These are phyloP conservation scores for Scolopax mira DNA, from an alignment of 2,113 vertebrate species.

Conservation along the genomic window DNA sequence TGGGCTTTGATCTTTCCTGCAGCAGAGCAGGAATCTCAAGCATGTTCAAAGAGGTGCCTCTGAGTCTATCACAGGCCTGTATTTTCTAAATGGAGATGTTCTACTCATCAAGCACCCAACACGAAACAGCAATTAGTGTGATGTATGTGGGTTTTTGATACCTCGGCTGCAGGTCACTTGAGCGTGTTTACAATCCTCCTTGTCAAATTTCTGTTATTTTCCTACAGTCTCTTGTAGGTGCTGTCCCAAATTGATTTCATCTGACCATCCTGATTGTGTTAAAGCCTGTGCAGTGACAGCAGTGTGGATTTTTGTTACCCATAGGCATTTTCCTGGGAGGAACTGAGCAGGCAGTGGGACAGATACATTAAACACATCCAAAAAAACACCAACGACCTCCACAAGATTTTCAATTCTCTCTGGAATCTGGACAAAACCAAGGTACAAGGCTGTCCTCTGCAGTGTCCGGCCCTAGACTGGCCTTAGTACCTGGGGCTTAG, in stretches of 20 bases:
- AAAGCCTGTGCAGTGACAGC: background rate
- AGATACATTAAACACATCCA: slow-evolving; percentile 81
- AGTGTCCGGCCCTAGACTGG: background rate
- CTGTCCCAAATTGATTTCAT: rapidly evolving
- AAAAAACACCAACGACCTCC: slow-evolving; percentile 77
- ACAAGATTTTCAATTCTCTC: slow-evolving; percentile 86
- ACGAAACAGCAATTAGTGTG: background rate
- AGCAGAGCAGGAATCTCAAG: background rate
- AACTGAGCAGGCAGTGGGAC: slow-evolving; percentile 79
- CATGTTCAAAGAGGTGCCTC: background rate
- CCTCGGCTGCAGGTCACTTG: background rate
- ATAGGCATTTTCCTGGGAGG: slow-evolving; percentile 68
- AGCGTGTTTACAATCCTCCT: background rate
- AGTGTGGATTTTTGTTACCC: background rate
- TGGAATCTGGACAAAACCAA: slow-evolving; percentile 86
- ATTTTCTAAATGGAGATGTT: background rate
- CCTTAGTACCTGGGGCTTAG: background rate
- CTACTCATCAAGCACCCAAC: background rate
- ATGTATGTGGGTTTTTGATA: background rate
- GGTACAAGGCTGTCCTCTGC: slow-evolving; percentile 60
- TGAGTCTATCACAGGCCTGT: background rate
- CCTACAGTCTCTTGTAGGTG: background rate
- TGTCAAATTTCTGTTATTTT: background rate
- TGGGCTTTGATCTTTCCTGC: background rate
- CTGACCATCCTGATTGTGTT: rapidly evolving